Evolutionary conservation across 2,888 invertebrate species (phyloP).

Genomic region (Linyphia triangularis): DNA sequence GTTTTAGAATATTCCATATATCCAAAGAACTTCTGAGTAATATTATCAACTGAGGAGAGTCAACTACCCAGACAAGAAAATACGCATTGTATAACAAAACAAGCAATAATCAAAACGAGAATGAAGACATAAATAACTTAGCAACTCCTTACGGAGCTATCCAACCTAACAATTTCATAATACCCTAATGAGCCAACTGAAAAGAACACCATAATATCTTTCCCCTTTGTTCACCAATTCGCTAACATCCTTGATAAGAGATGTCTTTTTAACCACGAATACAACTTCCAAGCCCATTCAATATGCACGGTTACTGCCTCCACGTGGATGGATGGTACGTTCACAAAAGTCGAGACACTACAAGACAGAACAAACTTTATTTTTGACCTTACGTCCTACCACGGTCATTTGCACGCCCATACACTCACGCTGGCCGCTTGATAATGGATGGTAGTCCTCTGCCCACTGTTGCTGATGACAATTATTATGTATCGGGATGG

Average conservation of each 20-base stretch:
- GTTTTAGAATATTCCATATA: too few species aligned
- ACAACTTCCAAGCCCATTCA: background rate
- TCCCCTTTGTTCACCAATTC: constrained; percentile 1
- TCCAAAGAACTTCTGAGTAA: too few species aligned
- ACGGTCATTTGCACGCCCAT: constrained; percentile 54
- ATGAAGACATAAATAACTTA: constrained; percentile 15
- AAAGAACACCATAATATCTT: constrained; percentile 13
- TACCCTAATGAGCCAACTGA: constrained; percentile 11
- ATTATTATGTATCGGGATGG: constrained; percentile 52
- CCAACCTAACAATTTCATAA: too few species aligned
- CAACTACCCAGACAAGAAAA: background rate
- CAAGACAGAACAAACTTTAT: background rate
- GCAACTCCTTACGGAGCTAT: background rate
- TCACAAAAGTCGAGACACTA: constrained; percentile 1
- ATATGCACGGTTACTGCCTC: background rate
- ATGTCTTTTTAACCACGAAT: background rate
- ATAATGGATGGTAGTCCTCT: constrained; percentile 17
- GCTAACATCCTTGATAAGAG: constrained; percentile 13
- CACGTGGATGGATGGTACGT: background rate
- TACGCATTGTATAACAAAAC: background rate
- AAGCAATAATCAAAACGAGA: background rate
- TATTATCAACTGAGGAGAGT: too few species aligned
- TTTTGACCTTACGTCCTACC: constrained; percentile 72
- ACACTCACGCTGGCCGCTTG: constrained; percentile 9
- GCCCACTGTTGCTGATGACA: constrained; percentile 59